These are phyloP conservation scores for Aporrectodea caliginosa DNA, from an alignment of 1,140 invertebrate genomes.

Conservation along the genomic window DNA sequence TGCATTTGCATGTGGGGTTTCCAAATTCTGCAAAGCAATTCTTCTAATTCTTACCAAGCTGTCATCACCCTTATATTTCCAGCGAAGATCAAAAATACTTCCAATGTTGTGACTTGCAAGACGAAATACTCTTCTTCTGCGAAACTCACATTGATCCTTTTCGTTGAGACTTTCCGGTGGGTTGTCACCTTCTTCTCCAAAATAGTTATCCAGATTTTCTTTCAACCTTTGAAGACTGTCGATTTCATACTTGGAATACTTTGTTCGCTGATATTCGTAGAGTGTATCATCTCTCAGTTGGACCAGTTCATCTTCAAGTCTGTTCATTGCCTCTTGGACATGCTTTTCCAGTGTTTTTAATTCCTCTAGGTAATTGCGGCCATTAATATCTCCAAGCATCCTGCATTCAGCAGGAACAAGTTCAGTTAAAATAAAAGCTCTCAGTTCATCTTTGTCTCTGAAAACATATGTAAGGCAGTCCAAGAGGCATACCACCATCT, in stretches of 20 bases:
- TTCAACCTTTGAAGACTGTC: constrained; percentile 19
- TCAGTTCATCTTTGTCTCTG: constrained; percentile 24
- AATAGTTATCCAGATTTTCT: constrained; percentile 35
- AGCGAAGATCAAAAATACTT: constrained; percentile 30
- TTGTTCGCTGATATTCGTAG: constrained; percentile 10
- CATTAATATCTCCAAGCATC: constrained; percentile 19
- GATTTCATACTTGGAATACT: neutral
- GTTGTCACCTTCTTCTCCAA: constrained; percentile 35
- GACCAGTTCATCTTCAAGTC: constrained; percentile 36
- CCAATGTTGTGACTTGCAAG: constrained; percentile 32
- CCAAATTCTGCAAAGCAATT: neutral
- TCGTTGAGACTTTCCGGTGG: constrained; percentile 29
- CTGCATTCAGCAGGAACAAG: constrained; percentile 14
- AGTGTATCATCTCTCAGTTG: constrained; percentile 35
- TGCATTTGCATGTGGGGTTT: neutral
- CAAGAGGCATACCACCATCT: constrained; percentile 27
- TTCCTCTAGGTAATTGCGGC: constrained; percentile 11
- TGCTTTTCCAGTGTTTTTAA: constrained; percentile 31
- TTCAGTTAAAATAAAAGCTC: constrained; percentile 32
- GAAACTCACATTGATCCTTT: constrained; percentile 30
- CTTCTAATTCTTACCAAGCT: constrained; percentile 2
- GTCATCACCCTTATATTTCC: neutral
- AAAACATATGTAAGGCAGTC: constrained; percentile 21
- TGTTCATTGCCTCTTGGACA: constrained; percentile 26
- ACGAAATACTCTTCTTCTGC: constrained; percentile 33